Evolutionary conservation across 2,797 vertebrate species (phyloP).

Genomic region (Notamacropus eugenii): DNA sequence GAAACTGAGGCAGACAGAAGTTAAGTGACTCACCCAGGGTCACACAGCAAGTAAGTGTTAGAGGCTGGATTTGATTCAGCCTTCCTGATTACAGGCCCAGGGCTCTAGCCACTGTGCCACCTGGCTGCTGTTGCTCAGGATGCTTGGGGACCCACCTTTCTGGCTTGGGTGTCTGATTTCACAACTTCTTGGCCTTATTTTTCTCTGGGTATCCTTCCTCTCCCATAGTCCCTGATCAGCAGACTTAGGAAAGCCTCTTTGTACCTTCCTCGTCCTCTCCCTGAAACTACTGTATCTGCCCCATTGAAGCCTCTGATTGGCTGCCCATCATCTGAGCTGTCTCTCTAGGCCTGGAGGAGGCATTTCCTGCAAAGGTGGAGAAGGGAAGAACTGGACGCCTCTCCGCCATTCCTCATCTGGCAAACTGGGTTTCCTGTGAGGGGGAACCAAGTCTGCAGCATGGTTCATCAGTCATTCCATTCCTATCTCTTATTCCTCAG

Average conservation of each 20-base stretch:
- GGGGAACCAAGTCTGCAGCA: slow-evolving; percentile 52
- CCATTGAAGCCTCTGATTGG: slow-evolving; percentile 56
- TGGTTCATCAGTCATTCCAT: slow-evolving; percentile 69
- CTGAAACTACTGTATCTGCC: not conserved
- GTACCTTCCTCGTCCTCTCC: not conserved
- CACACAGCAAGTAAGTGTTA: not conserved
- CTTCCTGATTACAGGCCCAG: not conserved
- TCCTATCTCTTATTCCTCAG: slow-evolving; percentile 50
- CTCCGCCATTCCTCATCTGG: slow-evolving; percentile 68
- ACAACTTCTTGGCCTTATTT: too few species aligned
- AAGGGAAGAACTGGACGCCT: slow-evolving; percentile 77
- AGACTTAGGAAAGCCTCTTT: not conserved
- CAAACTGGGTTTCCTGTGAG: slow-evolving; percentile 58
- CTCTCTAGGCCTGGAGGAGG: slow-evolving; percentile 70
- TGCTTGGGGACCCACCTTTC: not conserved
- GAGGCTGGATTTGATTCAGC: not conserved
- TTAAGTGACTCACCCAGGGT: not conserved
- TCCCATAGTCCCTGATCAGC: not conserved
- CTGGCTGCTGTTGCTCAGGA: not conserved
- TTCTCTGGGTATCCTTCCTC: not conserved
- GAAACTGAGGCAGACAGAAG: not conserved
- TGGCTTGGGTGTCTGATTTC: not conserved
- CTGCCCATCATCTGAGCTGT: slow-evolving; percentile 63
- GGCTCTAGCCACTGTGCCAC: not conserved
- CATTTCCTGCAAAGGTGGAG: slow-evolving; percentile 74